These are phyloP conservation scores for Halictus rubicundus DNA, from an alignment of 1,140 invertebrate genomes.

Conservation along the genomic window DNA sequence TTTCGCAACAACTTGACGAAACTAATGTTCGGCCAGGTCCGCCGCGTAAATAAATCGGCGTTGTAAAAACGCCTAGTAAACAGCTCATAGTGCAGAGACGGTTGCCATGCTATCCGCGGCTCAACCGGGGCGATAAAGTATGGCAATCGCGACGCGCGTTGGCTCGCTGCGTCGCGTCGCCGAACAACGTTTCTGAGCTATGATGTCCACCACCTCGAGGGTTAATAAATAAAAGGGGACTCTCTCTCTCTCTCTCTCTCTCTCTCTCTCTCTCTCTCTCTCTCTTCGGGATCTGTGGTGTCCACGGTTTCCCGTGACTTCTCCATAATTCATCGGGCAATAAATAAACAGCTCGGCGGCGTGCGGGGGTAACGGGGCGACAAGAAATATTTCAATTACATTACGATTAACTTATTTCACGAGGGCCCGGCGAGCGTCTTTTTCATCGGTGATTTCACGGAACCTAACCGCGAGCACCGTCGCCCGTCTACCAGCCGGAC, in stretches of 20 bases:
- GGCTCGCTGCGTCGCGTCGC: slow-evolving; percentile 1
- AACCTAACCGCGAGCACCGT: neutral
- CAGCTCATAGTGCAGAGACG: slow-evolving; percentile 17
- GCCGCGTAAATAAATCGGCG: neutral
- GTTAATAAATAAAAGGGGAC: slow-evolving; percentile 40
- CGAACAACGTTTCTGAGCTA: slow-evolving; percentile 21
- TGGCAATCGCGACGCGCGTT: slow-evolving; percentile 6
- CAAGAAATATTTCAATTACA: slow-evolving; percentile 47
- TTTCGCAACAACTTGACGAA: neutral
- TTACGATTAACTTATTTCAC: slow-evolving; percentile 34
- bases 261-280: neutral
- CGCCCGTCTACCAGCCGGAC: neutral
- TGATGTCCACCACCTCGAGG: slow-evolving; percentile 28
- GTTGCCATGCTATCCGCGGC: neutral
- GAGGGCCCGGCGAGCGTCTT: neutral
- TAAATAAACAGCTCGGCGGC: slow-evolving; percentile 34
- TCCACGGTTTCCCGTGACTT: slow-evolving; percentile 25
- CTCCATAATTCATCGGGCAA: slow-evolving; percentile 31
- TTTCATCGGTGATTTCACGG: slow-evolving; percentile 7
- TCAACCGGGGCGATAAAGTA: slow-evolving; percentile 27
- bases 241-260: neutral
- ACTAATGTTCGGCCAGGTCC: neutral
- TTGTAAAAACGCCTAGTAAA: neutral
- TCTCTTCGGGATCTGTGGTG: neutral
- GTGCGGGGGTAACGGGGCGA: neutral